These are phyloP conservation scores for Lateolabrax maculatus DNA, from an alignment of 2,797 vertebrate species.

Conservation along the genomic window DNA sequence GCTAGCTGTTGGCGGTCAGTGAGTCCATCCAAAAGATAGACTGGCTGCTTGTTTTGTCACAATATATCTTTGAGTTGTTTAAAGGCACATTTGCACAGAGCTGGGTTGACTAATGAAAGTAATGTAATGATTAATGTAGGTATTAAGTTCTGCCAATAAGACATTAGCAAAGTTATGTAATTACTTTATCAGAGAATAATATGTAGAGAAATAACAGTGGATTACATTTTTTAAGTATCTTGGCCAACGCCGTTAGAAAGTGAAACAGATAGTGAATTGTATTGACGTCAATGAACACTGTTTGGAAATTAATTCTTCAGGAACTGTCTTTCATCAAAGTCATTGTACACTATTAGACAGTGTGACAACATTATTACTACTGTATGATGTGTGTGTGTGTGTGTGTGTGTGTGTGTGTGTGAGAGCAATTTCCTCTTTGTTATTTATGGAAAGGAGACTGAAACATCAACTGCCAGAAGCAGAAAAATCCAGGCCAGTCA, in stretches of 20 bases:
- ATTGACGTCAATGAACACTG: too few relatives aligned
- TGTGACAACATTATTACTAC: conserved; percentile 66
- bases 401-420: conserved; percentile 70
- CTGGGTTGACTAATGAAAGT: too few relatives aligned
- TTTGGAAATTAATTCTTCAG: conserved; percentile 9
- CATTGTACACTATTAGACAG: conserved; percentile 48
- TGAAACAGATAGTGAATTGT: too few relatives aligned
- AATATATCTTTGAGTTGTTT: not conserved
- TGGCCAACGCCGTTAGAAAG: too few relatives aligned
- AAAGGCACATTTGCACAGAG: not conserved
- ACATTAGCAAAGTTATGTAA: too few relatives aligned
- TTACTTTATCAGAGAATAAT: too few relatives aligned
- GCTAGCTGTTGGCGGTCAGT: not conserved
- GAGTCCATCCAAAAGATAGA: not conserved
- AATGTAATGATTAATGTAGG: not conserved
- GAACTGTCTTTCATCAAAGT: conserved; percentile 63
- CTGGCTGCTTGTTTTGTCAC: not conserved
- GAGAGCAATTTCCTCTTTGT: conserved; percentile 66
- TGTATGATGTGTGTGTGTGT: conserved; percentile 68
- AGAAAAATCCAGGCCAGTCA: conserved; percentile 69
- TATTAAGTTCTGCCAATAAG: not conserved
- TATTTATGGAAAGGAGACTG: conserved; percentile 73
- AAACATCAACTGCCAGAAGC: conserved; percentile 62
- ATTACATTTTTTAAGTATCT: too few relatives aligned
- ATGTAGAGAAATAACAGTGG: too few relatives aligned